Evolutionary conservation across 2,888 invertebrate species (phyloP).

Genomic region (Nymphalis polychloros): DNA sequence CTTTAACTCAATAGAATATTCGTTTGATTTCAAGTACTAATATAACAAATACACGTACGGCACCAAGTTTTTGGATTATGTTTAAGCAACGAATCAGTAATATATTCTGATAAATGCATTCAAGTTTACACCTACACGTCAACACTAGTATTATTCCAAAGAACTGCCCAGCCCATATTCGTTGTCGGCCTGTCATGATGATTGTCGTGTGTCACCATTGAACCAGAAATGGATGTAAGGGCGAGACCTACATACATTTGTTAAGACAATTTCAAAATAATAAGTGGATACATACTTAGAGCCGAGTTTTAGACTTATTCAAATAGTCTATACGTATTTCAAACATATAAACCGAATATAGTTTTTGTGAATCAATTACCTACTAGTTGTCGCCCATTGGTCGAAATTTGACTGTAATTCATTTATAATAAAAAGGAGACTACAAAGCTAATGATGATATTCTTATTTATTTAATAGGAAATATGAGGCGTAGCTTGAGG

Average conservation of each 20-base stretch:
- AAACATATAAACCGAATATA: too few relatives aligned
- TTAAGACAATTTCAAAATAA: not conserved
- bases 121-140: conserved; percentile 28
- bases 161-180: conserved; percentile 31
- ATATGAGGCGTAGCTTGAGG: too few relatives aligned
- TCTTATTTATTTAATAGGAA: too few relatives aligned
- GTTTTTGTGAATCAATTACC: too few relatives aligned
- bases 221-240: conserved; percentile 14
- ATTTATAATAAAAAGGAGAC: too few relatives aligned
- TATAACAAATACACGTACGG: not conserved
- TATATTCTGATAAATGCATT: conserved; percentile 3
- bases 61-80: not conserved
- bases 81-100: not conserved
- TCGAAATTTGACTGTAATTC: too few relatives aligned
- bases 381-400: too few relatives aligned
- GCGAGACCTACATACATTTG: conserved; percentile 16
- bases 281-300: too few relatives aligned
- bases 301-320: too few relatives aligned
- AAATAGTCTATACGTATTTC: too few relatives aligned
- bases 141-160: conserved; percentile 20
- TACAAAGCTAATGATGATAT: too few relatives aligned
- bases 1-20: not conserved
- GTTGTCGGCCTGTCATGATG: conserved; percentile 28
- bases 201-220: conserved; percentile 32
- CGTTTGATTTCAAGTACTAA: conserved; percentile 5